Base-by-base conservation (phyloP, 2,888 invertebrate species). In the Hypolimnas misippus region DNA sequence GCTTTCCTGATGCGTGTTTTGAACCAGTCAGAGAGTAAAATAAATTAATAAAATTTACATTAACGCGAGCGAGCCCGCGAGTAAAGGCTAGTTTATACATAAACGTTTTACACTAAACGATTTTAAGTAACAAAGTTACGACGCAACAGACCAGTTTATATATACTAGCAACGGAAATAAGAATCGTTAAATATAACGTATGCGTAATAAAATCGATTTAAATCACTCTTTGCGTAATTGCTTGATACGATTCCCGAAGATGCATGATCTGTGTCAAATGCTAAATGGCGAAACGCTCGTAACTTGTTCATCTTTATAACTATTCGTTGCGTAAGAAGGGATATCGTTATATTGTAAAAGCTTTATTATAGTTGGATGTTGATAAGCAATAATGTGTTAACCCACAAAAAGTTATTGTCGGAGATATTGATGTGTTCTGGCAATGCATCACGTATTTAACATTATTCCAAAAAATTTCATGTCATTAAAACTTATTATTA, bases 91-190 rank as follows among this genome's bases (percentile, higher is more conserved):
- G 6, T n/a, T 29, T 49, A 14, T 10, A 49, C 7, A 7, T 8
- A 49, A 14, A 5, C 6, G 19, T 25, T 49, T n/a, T 14, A 29
- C n/a, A 49, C n/a, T 25, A 6, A 49, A 7, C 14, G n/a, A 14
- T 7, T 42, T 4, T n/a, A 50, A 8, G 21, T 6, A 52, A 17
- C 40, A 6, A 21, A 40, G 3, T 57, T 1, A 3, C 29, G 40
- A 57, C 3, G 6, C 33, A 52, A 25, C 19, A 21, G 35, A 56
- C 29, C 21, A 14, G 19, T 56, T 56, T 44, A n/a, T 49, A 17
- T 38, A 38, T 46, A 56, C 40, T 49, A 63, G 40, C 16, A 56
- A 46, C 54, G 58, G 56, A 65, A 58, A 56, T 49, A n/a, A 58
- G 25, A 42, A 31, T 44, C 44, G 55, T 58, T 55, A 49, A 55